These are phyloP conservation scores for Kryptolebias marmoratus DNA, from an alignment of 2,113 vertebrate species.

Conservation along the genomic window DNA sequence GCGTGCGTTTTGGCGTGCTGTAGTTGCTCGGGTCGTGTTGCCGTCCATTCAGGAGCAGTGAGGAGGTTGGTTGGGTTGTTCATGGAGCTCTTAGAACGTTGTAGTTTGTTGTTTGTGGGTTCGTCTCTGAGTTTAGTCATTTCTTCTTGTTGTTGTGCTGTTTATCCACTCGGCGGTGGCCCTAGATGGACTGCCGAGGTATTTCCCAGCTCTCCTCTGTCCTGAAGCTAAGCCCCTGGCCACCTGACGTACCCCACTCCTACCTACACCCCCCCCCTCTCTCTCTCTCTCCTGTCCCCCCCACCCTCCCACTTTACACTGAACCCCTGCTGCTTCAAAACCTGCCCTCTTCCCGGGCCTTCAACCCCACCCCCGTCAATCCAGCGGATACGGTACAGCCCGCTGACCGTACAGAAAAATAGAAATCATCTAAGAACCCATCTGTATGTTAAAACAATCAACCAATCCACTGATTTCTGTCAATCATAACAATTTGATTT, in stretches of 20 bases:
- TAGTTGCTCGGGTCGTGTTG: slow-evolving; percentile 34
- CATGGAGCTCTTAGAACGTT: slow-evolving; percentile 26
- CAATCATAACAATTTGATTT: slow-evolving; percentile 63
- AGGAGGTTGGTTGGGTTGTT: slow-evolving; percentile 35
- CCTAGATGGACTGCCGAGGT: slow-evolving; percentile 38
- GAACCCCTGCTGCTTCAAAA: slow-evolving; percentile 68
- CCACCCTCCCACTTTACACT: slow-evolving; percentile 39
- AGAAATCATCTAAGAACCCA: slow-evolving; percentile 58
- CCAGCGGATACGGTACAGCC: slow-evolving; percentile 37
- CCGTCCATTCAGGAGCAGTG: slow-evolving; percentile 30
- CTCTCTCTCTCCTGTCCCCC: slow-evolving; percentile 28
- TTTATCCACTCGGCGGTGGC: slow-evolving; percentile 13
- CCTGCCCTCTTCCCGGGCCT: slow-evolving; percentile 53
- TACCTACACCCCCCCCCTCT: slow-evolving; percentile 5
- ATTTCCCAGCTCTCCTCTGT: slow-evolving; percentile 71
- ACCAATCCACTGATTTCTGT: slow-evolving; percentile 70
- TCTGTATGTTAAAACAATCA: slow-evolving; percentile 68
- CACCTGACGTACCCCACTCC: slow-evolving; percentile 22
- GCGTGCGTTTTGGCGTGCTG: slow-evolving; percentile 45
- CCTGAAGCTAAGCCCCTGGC: slow-evolving; percentile 61
- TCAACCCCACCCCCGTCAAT: slow-evolving; percentile 4
- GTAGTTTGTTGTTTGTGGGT: slow-evolving; percentile 13
- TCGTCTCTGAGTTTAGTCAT: background rate
- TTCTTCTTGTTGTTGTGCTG: background rate
- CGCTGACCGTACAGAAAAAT: slow-evolving; percentile 26